A percentile compares a stretch with the other conserved stretches of the same genome.
Conservation (phyloP, 2,888 invertebrate species). For the Chydorus sphaericus region DNA sequence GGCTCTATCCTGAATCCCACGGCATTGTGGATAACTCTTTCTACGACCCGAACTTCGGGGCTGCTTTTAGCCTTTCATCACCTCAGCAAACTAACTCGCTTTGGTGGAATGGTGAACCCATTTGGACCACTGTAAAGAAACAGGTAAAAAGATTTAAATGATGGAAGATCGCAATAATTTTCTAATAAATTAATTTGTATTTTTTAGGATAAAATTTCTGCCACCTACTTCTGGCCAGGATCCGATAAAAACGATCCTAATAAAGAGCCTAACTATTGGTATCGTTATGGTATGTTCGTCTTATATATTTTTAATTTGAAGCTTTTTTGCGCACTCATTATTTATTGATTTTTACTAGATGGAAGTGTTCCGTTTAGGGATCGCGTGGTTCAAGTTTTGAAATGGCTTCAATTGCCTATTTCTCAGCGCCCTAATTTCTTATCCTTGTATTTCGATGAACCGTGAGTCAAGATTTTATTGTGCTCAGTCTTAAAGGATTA, state of each 20-base stretch:
- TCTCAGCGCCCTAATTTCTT: conserved; percentile 49
- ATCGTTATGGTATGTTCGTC: background rate
- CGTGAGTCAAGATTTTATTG: conserved; percentile 23
- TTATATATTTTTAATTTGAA: background rate
- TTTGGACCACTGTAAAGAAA: conserved; percentile 6
- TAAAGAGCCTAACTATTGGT: conserved; percentile 6
- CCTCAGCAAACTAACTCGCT: background rate
- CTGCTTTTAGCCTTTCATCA: conserved; percentile 6
- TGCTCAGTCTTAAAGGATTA: background rate
- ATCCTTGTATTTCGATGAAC: conserved; percentile 52
- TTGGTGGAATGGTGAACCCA: conserved; percentile 13
- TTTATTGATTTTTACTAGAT: conserved; percentile 23
- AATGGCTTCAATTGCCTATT: conserved; percentile 40
- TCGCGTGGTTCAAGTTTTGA: conserved; percentile 41
- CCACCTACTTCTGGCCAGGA: conserved; percentile 9
- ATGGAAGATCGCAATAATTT: too few species aligned
- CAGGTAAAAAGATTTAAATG: too few species aligned
- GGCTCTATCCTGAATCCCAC: conserved; percentile 49
- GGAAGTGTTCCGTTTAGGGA: conserved; percentile 32
- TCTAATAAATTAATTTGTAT: too few species aligned
- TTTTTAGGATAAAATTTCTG: background rate
- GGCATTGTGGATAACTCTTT: conserved; percentile 48
- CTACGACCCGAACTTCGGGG: conserved; percentile 34
- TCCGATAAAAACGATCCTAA: conserved; percentile 6
- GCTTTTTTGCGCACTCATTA: too few species aligned